A percentile compares a stretch with the other conserved stretches of the same genome.
These are phyloP conservation scores for Collichthys lucidus DNA, from an alignment of 2,113 vertebrate genomes.

Conservation along the genomic window DNA sequence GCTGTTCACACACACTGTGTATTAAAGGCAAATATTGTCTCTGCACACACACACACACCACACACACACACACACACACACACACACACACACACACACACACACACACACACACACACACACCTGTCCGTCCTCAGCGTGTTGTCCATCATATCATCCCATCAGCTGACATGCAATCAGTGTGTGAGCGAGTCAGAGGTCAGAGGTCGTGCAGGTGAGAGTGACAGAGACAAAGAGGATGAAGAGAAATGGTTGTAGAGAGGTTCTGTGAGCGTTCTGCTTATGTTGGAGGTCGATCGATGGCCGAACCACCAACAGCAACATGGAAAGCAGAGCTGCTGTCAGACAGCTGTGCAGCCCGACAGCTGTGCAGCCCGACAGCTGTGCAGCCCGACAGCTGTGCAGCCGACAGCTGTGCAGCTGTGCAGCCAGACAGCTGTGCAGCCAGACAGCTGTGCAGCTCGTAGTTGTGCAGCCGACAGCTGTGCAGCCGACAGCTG, in stretches of 20 bases:
- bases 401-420: too few relatives aligned
- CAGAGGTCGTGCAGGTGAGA: slow-evolving; percentile 34
- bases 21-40: background rate
- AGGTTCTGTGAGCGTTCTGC: background rate
- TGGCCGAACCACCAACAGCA: background rate
- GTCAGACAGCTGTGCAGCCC: too few relatives aligned
- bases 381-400: background rate
- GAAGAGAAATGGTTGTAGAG: background rate
- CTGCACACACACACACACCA: background rate
- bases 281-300: background rate
- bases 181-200: background rate
- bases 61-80: slow-evolving; percentile 8
- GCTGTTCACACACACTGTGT: background rate
- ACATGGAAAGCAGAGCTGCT: too few relatives aligned
- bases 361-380: too few relatives aligned
- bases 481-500: too few relatives aligned
- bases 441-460: too few relatives aligned
- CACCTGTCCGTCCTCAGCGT: background rate
- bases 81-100: slow-evolving; percentile 14
- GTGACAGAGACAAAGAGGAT: background rate
- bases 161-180: slow-evolving; percentile 4
- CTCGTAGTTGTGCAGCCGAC: too few relatives aligned
- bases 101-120: background rate
- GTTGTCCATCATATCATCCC: background rate
- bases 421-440: too few relatives aligned